These are phyloP conservation scores for Anastatus disparis DNA, from an alignment of 1,140 invertebrate species.

Conservation along the genomic window DNA sequence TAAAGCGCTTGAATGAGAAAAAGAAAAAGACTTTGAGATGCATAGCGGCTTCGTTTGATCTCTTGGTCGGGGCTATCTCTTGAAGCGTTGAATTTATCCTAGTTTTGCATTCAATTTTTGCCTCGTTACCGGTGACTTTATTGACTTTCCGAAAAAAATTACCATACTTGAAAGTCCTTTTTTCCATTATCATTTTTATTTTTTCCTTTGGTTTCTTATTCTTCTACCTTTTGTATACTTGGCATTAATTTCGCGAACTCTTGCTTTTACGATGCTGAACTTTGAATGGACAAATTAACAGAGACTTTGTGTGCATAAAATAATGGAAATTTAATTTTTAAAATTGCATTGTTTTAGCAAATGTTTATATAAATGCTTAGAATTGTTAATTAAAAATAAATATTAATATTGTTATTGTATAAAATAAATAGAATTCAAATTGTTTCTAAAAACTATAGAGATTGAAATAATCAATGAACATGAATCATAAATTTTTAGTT, in stretches of 20 bases:
- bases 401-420: too few relatives aligned
- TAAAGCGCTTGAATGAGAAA: not conserved
- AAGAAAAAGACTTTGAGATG: conserved; percentile 41
- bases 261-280: not conserved
- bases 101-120: conserved; percentile 37
- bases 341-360: conserved; percentile 18
- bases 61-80: not conserved
- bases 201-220: not conserved
- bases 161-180: conserved; percentile 28
- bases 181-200: too few relatives aligned
- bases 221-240: not conserved
- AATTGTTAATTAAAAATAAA: not conserved
- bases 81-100: conserved; percentile 3
- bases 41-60: conserved; percentile 46
- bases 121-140: conserved; percentile 27
- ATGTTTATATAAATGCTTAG: not conserved
- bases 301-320: not conserved
- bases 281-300: not conserved
- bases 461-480: too few relatives aligned
- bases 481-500: too few relatives aligned
- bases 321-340: conserved; percentile 12
- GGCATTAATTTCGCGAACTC: conserved; percentile 19
- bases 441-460: too few relatives aligned
- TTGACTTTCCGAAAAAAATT: conserved; percentile 38
- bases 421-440: too few relatives aligned